phyloP scores from a whole-genome alignment of 37 sponge, comb jelly and placozoan genomes.

The Spongia lamella region DNA sequence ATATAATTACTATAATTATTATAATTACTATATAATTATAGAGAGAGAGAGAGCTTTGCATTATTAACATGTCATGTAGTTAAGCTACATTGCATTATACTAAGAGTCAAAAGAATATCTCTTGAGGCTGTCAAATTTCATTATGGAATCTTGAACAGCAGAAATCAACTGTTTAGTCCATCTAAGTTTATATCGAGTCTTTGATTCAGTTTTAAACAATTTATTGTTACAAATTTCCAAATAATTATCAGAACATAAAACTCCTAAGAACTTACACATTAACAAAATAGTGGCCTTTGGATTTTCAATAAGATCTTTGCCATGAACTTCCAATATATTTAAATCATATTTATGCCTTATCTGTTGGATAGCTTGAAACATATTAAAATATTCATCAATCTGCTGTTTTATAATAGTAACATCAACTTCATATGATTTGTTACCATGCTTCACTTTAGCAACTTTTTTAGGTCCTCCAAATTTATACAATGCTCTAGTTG shows the following conservation, averaged over 20 bases:
- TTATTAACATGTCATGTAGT: too few species aligned
- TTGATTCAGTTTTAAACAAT: conserved; percentile 1
- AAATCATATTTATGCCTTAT: neutral
- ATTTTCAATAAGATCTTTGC: neutral
- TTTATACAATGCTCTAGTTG: neutral
- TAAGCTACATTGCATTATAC: too few species aligned
- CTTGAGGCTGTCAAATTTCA: too few species aligned
- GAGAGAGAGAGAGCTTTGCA: too few species aligned
- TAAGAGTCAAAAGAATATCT: too few species aligned
- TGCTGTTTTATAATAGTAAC: too few species aligned
- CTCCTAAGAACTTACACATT: conserved; percentile 16
- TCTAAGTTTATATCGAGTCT: conserved; percentile 16
- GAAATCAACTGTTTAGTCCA: conserved; percentile 11
- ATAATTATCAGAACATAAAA: conserved; percentile 9
- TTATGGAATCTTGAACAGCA: conserved; percentile 8
- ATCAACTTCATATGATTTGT: too few species aligned
- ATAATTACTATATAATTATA: too few species aligned
- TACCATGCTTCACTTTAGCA: too few species aligned
- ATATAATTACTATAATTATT: too few species aligned
- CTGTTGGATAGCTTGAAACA: neutral
- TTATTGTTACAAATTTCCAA: conserved; percentile 7
- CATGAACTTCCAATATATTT: conserved; percentile 23
- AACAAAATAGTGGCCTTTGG: neutral
- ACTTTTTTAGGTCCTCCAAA: neutral
- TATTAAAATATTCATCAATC: too few species aligned